These are phyloP conservation scores for Xiphophorus birchmanni DNA, from an alignment of 2,797 vertebrate genomes.

Conservation along the genomic window DNA sequence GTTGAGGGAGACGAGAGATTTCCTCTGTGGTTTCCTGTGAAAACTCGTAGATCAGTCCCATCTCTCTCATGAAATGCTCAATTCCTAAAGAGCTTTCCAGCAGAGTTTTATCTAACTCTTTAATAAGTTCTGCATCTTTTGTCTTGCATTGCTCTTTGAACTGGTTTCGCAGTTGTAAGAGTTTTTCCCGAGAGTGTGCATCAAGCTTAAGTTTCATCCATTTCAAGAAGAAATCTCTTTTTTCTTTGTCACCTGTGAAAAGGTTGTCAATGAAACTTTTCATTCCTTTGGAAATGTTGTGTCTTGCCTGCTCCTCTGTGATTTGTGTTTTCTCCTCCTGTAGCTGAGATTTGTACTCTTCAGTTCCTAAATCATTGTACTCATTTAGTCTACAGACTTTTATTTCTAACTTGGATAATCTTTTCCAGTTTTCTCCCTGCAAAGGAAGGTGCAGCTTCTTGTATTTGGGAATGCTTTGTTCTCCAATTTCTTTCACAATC, in stretches of 20 bases:
- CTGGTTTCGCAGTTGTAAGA: not conserved
- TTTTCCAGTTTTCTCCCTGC: constrained; percentile 51
- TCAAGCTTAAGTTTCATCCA: not conserved
- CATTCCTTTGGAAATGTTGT: not conserved
- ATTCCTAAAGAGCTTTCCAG: not conserved
- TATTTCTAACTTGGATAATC: constrained; percentile 25
- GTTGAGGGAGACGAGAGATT: not conserved
- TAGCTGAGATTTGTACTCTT: not conserved
- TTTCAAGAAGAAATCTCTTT: not conserved
- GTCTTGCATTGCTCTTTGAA: not conserved
- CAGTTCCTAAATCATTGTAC: not conserved
- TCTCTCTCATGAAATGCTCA: constrained; percentile 1
- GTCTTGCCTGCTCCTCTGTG: not conserved
- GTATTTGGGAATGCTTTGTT: not conserved
- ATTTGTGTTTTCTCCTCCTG: not conserved
- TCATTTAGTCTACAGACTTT: constrained; percentile 26
- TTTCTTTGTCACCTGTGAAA: not conserved
- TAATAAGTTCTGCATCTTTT: not conserved
- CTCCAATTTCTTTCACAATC: not conserved
- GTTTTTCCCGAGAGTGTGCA: not conserved
- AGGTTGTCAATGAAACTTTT: not conserved
- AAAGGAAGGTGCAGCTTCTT: constrained; percentile 45
- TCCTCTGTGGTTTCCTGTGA: not conserved
- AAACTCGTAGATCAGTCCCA: not conserved
- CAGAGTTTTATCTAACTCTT: not conserved